Percentiles rank a stretch among this genome's conserved stretches.
Conservation (phyloP, 2,888 invertebrate species). For the Sarcophaga rosellei region DNA sequence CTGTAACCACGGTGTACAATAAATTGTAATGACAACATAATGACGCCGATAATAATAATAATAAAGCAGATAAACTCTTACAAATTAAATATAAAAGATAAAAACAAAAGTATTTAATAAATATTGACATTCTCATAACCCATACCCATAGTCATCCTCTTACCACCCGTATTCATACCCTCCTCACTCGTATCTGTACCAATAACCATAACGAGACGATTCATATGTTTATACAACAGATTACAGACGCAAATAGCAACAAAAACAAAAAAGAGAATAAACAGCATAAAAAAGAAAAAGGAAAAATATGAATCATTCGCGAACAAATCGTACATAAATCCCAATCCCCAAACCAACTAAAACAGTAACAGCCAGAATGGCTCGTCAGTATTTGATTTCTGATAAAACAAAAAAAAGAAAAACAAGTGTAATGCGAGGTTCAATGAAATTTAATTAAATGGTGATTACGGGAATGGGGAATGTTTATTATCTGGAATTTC, state of each 20-base stretch:
- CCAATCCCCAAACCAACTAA: slow-evolving; percentile 12
- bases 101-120: slow-evolving; percentile 13
- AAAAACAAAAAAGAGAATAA: not conserved
- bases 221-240: not conserved
- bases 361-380: not conserved
- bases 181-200: not conserved
- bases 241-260: not conserved
- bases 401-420: not conserved
- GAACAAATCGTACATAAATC: slow-evolving; percentile 35
- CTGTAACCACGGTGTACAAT: too few species aligned
- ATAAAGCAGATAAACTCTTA: not conserved
- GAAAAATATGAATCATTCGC: slow-evolving; percentile 21
- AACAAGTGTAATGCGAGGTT: slow-evolving; percentile 19
- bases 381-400: slow-evolving; percentile 1
- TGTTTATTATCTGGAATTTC: not conserved
- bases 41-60: not conserved
- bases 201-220: too few species aligned
- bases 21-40: not conserved
- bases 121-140: slow-evolving; percentile 17
- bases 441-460: slow-evolving; percentile 22
- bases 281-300: not conserved
- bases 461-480: not conserved
- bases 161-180: not conserved
- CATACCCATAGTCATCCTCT: not conserved
- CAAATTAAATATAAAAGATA: slow-evolving; percentile 2